Base-by-base conservation (phyloP, 1,140 invertebrate genomes). In the Diorhabda carinulata region DNA sequence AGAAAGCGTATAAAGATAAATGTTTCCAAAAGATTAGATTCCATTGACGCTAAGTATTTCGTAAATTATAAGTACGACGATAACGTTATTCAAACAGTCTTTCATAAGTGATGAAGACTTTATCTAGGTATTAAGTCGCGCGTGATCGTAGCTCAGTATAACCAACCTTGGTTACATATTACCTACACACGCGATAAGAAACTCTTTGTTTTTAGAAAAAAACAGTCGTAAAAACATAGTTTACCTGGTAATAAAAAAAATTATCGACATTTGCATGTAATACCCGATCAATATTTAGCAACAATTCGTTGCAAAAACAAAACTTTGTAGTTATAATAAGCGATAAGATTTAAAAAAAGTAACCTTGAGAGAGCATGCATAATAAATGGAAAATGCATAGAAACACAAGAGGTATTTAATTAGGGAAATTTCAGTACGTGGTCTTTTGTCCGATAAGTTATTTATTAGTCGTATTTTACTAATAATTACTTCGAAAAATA, bases 11-110 rank as follows among this genome's bases (percentile, higher is more conserved):
- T 25, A 25, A 25, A 25, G 25, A 52, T n/a, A 52, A 52, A 52
- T 52, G n/a, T 52, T 52, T 52, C 6, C 47, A 52, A 52, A 52
- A 52, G 47, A 52, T 52, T 52, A 52, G 47, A 52, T 52, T 52
- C n/a, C 47, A 52, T 25, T 52, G 47, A 52, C 47, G n/a, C 6
- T 52, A 52, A 8, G 47, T 52, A 52, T 52, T 52, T 52, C 47
- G n/a, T n/a, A 6, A 52, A 52, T 52, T 52, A 6, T n/a, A 8
- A 52, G 47, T 52, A 52, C n/a, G 25, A 25, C 47, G 47, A 52
- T 52, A 52, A 52, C 6, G 47, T 52, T 25, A 25, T 25, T 25
- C 25, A 52, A 52, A 52, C 47, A 52, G n/a, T 52, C 47, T 52
- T 52, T 52, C 47, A 52, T 4, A 52, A 52, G 47, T 52, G 2